Conservation (phyloP, 2,113 vertebrate species). For the Campylomormyrus numenius region DNA sequence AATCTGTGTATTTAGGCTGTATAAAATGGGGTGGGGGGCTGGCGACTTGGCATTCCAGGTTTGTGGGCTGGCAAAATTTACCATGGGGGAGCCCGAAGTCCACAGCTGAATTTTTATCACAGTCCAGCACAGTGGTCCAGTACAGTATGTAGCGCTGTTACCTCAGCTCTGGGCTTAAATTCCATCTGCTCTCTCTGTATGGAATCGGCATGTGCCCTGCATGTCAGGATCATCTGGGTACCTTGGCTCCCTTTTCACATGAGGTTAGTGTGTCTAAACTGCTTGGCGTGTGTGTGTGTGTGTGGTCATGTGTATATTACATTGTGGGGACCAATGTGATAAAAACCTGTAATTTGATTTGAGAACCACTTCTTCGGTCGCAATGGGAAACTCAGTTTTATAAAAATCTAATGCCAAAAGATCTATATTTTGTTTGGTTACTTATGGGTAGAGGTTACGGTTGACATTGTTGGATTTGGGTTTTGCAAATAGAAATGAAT, state of each 20-base stretch:
- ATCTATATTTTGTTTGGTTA: neutral
- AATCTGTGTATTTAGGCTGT: neutral
- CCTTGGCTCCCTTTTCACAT: neutral
- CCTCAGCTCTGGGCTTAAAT: neutral
- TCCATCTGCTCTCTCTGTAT: neutral
- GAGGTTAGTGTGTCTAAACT: neutral
- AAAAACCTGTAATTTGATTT: neutral
- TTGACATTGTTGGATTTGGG: neutral
- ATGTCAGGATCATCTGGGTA: neutral
- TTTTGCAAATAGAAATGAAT: neutral
- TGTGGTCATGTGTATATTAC: neutral
- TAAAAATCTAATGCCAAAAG: neutral
- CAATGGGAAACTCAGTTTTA: neutral
- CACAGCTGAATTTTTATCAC: neutral
- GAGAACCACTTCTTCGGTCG: neutral
- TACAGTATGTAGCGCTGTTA: neutral
- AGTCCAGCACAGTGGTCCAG: too few relatives aligned
- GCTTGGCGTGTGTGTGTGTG: neutral
- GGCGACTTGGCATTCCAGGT: neutral
- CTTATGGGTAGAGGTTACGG: neutral
- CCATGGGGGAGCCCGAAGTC: neutral
- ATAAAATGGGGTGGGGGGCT: neutral
- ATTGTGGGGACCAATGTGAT: neutral
- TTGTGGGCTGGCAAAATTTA: neutral
- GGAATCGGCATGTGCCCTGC: neutral